These are phyloP conservation scores for Tadarida brasiliensis DNA, from an alignment of 2,797 vertebrate genomes.

Conservation along the genomic window DNA sequence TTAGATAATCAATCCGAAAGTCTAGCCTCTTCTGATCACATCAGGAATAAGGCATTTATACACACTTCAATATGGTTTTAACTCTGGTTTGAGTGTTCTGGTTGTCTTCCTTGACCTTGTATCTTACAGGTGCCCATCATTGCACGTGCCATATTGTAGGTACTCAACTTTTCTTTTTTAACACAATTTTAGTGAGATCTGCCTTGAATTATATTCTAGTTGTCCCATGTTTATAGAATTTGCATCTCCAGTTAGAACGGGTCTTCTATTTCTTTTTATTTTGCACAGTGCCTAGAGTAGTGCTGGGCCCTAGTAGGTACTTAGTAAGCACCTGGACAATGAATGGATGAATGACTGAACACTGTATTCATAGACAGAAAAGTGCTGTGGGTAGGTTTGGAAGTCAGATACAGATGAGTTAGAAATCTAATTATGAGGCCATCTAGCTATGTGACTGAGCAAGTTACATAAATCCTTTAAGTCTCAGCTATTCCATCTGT, in stretches of 20 bases:
- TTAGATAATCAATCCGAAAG: constrained; percentile 11
- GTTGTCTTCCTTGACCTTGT: background rate
- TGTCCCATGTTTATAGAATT: background rate
- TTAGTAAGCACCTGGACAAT: constrained; percentile 11
- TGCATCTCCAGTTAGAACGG: constrained; percentile 10
- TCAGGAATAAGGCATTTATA: background rate
- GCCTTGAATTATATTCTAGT: constrained; percentile 25
- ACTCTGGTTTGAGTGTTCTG: background rate
- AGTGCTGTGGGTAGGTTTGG: background rate
- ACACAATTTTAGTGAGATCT: background rate
- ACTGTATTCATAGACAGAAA: background rate
- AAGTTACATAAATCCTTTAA: constrained; percentile 45
- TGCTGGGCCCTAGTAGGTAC: background rate
- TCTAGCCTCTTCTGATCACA: background rate
- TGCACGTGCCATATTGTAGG: background rate
- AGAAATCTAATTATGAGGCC: constrained; percentile 29
- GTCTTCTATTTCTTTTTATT: constrained; percentile 13
- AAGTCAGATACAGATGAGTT: constrained; percentile 22
- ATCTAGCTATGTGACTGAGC: background rate
- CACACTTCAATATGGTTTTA: background rate
- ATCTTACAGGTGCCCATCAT: background rate
- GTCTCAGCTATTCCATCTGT: constrained; percentile 7
- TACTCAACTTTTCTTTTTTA: background rate
- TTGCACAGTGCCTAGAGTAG: background rate
- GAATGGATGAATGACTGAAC: background rate